Base-by-base conservation (phyloP, 2,797 vertebrate species). In the Sternarchorhynchus goeldii region DNA sequence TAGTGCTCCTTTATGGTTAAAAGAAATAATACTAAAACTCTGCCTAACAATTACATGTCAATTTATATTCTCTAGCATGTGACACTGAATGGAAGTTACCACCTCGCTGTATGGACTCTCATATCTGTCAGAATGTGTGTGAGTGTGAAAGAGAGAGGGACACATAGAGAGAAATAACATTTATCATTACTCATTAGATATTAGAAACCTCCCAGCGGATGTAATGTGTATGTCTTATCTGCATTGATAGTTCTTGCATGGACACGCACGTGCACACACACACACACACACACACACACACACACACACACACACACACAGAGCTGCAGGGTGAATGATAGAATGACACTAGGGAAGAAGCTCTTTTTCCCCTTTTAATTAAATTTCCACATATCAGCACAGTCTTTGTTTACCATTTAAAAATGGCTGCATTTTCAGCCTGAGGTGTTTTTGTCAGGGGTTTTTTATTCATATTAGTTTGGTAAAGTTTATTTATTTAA, bases 301-400 rank as follows among this genome's bases (percentile, higher is more conserved):
- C 34, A 67, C 25, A 6, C 21, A 66, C 14, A 21, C 14, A 10
- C 12, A 45, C 17, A 45, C 65, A 32, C 59, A 32, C 67, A 65
- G 32, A 69, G 25, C 68, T 77, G 75, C 56, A 73, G 53, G 34
- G 55, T 67, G 56, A 77, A 69, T 53, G 69, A 77, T 77, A 68
- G 55, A 41, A 66, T 67, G 75, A 71, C 45, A 76, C 41, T 29
- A 62, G 65, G 53, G 29, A 79, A 56, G 63, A 81, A 55, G 17
- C 2, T 50, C 58, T 76, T 81, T 72, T 80, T 64, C 21, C 53
- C 57, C 34, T 31, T 70, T 45, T 62, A 36, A n/a, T 58, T 36
- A 71, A 14, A 50, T 14, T 50, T 50, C 45, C 45, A 50, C 45
- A 50, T 50, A 50, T 50, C 45, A 12, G 10, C 45, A 50, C 45